Base-by-base conservation (phyloP, 2,888 invertebrate genomes). In the Drosophila niveifrons region DNA sequence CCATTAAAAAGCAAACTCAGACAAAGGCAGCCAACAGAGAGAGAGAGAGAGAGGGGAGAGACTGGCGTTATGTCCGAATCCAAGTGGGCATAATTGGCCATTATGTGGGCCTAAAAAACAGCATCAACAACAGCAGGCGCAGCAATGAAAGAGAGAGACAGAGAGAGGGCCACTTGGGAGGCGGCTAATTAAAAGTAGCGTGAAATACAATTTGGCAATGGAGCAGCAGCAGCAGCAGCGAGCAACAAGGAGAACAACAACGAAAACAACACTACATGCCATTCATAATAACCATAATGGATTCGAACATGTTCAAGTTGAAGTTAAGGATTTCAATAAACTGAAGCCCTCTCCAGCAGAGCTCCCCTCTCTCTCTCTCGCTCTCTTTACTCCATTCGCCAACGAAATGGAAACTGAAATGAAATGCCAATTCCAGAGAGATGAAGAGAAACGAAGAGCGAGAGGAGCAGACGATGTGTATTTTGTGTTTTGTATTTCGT, bases 71-170 rank as follows among this genome's bases (percentile, higher is more conserved):
- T 53, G 68, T 51, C 46, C 58, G 64, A 64, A 46, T 56, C 80
- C 80, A 86, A 88, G 87, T 83, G 78, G 81, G 66, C 81, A 87
- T 88, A 88, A 82, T 82, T 86, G 87, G 81, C 69, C 89, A 83
- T 88, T 86, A 88, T 77, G 78, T 73, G 78, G 82, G 87, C 84
- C 82, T 69, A 66, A 78, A 80, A 77, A 66, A 78, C 66, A 59
- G 36, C 64, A 68, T 28, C 52, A 39, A 39, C 23, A 52, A 39
- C 52, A 53, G 28, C 41, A 53, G 46, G 31, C 43, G 31, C 43
- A 55, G 41, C 50, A 48, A 23, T 23, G 23, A 23, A 23, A 23
- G 23, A 23, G 23, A 23, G 44, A 11, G 47, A 41, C 51, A 48
- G 39, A 29, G 11, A 13, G 58, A 17, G 48, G 29, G 34, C 29